These are phyloP conservation scores for Epicampocera succincta DNA, from an alignment of 2,888 invertebrate genomes.

Conservation along the genomic window DNA sequence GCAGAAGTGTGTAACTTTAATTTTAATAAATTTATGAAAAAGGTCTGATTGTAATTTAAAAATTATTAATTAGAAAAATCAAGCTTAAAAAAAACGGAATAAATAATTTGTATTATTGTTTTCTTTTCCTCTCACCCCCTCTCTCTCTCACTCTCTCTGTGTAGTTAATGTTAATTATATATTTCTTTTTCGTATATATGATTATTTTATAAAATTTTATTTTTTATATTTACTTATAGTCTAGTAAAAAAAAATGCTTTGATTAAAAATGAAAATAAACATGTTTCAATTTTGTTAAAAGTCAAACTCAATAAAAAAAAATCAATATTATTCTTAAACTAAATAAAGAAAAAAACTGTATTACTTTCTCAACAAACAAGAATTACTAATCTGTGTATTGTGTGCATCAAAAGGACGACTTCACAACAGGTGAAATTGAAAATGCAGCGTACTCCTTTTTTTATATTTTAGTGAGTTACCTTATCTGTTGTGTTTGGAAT, in stretches of 20 bases:
- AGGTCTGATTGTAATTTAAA: constrained; percentile 68
- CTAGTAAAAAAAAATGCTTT: constrained; percentile 57
- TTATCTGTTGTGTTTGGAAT: no score
- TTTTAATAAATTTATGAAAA: constrained; percentile 44
- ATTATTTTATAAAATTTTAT: constrained; percentile 62
- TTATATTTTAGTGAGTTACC: no score
- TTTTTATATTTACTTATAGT: constrained; percentile 67
- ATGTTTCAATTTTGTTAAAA: constrained; percentile 66
- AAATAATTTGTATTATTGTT: constrained; percentile 51
- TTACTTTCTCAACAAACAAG: no score
- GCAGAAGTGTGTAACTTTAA: constrained; percentile 29
- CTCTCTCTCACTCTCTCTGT: constrained; percentile 42
- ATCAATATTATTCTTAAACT: constrained; percentile 58
- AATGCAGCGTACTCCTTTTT: no score
- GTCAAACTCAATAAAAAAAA: constrained; percentile 64
- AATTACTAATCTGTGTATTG: no score
- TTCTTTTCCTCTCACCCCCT: constrained; percentile 10
- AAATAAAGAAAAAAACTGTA: background rate
- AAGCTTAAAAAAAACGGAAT: constrained; percentile 46
- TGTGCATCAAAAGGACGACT: no score
- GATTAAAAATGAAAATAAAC: constrained; percentile 58
- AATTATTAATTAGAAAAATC: constrained; percentile 56
- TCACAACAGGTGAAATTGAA: no score
- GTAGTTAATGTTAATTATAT: constrained; percentile 69
- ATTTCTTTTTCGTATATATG: constrained; percentile 62